phyloP scores from a whole-genome alignment of 2,113 vertebrate species.

The Elanus axillaris region DNA sequence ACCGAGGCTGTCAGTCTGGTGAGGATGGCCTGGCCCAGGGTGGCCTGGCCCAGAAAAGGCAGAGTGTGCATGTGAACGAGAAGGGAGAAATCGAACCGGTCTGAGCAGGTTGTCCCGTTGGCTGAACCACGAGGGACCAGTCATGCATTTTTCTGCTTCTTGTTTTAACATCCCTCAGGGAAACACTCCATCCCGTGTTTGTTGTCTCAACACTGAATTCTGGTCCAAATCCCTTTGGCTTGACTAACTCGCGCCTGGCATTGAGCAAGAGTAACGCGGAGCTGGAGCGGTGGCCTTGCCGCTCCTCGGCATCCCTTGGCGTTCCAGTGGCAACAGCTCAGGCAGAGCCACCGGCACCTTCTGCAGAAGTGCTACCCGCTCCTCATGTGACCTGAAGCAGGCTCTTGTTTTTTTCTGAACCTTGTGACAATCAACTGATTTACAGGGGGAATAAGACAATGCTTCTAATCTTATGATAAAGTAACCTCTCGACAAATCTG shows the following conservation, averaged over 20 bases:
- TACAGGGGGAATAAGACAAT: not conserved
- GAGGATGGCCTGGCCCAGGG: not conserved
- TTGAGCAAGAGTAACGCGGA: not conserved
- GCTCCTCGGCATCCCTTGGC: not conserved
- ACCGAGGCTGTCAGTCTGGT: not conserved
- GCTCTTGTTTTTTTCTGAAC: not conserved
- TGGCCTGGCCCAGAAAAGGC: not conserved
- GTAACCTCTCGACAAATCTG: not conserved
- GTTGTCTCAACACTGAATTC: not conserved
- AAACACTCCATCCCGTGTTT: not conserved
- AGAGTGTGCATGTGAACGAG: not conserved
- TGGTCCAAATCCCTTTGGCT: not conserved
- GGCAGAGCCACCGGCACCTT: not conserved
- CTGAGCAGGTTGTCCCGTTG: not conserved
- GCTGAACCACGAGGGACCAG: not conserved
- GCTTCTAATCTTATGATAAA: not conserved
- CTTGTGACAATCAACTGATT: conserved; percentile 23
- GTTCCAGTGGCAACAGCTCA: not conserved
- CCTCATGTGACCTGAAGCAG: not conserved
- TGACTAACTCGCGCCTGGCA: not conserved
- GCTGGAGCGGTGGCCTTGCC: not conserved
- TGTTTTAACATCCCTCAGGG: not conserved
- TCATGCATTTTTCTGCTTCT: not conserved
- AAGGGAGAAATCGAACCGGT: not conserved
- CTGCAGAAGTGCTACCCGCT: not conserved